Conservation (phyloP, 2,888 invertebrate species). For the Liopterus haemorrhoidalis region DNA sequence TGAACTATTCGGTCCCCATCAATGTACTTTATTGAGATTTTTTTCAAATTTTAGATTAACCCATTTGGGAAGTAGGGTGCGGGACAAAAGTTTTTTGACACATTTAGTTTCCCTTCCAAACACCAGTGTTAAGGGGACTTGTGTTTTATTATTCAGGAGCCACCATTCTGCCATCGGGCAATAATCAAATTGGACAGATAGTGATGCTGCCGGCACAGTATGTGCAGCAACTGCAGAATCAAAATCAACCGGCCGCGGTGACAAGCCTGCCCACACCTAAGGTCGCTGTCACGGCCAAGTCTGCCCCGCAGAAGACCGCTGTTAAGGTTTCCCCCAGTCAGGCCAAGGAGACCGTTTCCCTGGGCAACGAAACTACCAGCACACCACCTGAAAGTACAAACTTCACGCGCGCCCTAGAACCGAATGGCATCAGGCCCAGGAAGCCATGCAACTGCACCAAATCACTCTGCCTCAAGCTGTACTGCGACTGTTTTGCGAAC, state of each 20-base stretch:
- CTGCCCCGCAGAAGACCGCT: slow-evolving; percentile 24
- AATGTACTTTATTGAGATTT: no score
- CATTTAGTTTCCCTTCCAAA: neutral
- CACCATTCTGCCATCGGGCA: slow-evolving; percentile 35
- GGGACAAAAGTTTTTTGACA: no score
- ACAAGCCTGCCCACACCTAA: slow-evolving; percentile 29
- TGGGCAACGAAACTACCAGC: no score
- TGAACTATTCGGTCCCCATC: no score
- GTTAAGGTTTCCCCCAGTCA: slow-evolving; percentile 14
- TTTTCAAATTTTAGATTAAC: no score
- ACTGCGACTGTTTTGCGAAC: slow-evolving; percentile 99
- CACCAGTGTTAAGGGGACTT: neutral
- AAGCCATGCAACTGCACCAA: slow-evolving; percentile 99
- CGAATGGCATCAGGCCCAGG: slow-evolving; percentile 57
- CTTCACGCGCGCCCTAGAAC: slow-evolving; percentile 29
- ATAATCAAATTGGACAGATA: slow-evolving; percentile 45
- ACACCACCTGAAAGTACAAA: slow-evolving; percentile 20
- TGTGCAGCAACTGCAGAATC: slow-evolving; percentile 44
- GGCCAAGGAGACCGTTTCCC: slow-evolving; percentile 25
- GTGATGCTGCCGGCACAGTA: slow-evolving; percentile 56
- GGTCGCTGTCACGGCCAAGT: slow-evolving; percentile 39
- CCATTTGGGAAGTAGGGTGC: no score
- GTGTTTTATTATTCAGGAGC: slow-evolving; percentile 21
- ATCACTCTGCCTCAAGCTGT: slow-evolving; percentile 95
- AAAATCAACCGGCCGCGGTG: slow-evolving; percentile 41